Conservation (phyloP, 2,797 vertebrate genomes). For the Gymnoscopelus microlampas region DNA sequence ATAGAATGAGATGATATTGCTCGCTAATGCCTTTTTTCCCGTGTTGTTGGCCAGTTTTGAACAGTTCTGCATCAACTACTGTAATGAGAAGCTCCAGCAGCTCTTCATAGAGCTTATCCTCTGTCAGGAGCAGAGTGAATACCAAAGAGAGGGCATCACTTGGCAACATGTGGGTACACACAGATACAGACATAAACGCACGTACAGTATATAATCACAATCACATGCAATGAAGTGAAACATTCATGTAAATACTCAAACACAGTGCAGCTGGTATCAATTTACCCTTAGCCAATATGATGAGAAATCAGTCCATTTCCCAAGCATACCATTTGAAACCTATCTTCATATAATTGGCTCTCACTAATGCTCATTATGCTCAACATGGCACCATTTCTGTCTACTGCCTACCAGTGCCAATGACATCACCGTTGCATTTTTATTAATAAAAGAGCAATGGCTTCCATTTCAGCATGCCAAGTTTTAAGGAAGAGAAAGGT, state of each 20-base stretch:
- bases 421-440: no score
- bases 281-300: no score
- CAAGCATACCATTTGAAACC: no score
- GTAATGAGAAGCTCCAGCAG: constrained; percentile 89
- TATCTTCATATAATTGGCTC: no score
- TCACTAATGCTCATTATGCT: no score
- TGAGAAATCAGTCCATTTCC: no score
- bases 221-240: neutral
- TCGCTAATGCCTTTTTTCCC: neutral
- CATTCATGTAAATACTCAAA: neutral
- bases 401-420: no score
- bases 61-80: constrained; percentile 91
- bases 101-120: constrained; percentile 89
- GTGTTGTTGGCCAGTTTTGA: constrained; percentile 83
- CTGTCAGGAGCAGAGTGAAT: constrained; percentile 90
- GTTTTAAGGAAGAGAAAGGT: no score
- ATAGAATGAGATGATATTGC: neutral
- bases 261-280: neutral
- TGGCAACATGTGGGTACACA: constrained; percentile 87
- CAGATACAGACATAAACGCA: constrained; percentile 9
- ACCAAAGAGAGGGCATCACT: constrained; percentile 88
- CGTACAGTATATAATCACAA: neutral
- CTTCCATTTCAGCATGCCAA: no score
- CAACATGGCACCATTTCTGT: no score
- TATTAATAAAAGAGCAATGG: no score